phyloP scores from a whole-genome alignment of 2,888 invertebrate genomes.

The Drosophila flavopinicola region DNA sequence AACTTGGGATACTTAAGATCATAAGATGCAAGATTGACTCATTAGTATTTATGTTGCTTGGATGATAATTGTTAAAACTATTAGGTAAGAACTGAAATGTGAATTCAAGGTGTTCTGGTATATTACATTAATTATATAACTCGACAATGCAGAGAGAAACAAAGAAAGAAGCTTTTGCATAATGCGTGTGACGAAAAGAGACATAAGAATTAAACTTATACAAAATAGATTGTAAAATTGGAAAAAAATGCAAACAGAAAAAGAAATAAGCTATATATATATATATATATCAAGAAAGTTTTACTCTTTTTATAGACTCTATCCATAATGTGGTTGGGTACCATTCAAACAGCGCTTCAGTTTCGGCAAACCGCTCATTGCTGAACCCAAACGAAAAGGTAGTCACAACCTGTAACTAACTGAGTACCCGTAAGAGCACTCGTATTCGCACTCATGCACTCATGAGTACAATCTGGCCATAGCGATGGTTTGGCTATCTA shows the following conservation, averaged over 20 bases:
- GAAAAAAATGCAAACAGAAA: too few species aligned
- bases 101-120: too few species aligned
- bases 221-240: too few species aligned
- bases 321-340: neutral
- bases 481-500: conserved; percentile 18
- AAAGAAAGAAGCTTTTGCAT: too few species aligned
- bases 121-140: too few species aligned
- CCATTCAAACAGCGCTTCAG: neutral
- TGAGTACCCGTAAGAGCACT: neutral
- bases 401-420: conserved; percentile 1
- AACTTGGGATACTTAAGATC: conserved; percentile 6
- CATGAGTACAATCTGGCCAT: neutral
- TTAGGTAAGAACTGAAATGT: neutral
- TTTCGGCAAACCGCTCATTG: neutral
- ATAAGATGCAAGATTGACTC: neutral
- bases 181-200: too few species aligned
- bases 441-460: neutral
- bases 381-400: neutral
- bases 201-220: too few species aligned
- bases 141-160: too few species aligned
- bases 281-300: too few species aligned
- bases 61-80: neutral
- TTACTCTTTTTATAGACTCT: neutral
- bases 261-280: too few species aligned
- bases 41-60: conserved; percentile 1